phyloP scores from a whole-genome alignment of 2,797 vertebrate species.

The Propithecus perrieri region DNA sequence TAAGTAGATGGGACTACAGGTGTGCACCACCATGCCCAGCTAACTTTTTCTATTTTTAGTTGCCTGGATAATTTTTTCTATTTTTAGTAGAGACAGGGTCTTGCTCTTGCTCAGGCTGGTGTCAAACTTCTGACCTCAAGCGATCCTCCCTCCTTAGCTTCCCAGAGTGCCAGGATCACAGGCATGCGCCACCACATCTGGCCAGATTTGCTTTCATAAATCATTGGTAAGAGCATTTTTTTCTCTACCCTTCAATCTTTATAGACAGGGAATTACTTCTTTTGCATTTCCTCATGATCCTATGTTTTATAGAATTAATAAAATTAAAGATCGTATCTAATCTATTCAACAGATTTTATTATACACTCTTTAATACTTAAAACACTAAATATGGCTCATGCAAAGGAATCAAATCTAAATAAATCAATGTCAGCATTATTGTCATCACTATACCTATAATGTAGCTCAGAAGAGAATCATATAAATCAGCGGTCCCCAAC shows the following conservation, averaged over 20 bases:
- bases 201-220: neutral
- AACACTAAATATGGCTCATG: neutral
- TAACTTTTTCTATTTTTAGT: too few relatives aligned
- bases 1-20: too few relatives aligned
- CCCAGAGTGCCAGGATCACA: too few relatives aligned
- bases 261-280: neutral
- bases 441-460: neutral
- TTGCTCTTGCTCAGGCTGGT: too few relatives aligned
- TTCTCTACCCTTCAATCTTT: neutral
- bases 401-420: conserved; percentile 15
- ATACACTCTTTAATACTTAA: neutral
- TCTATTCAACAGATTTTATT: neutral
- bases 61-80: too few relatives aligned
- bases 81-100: too few relatives aligned
- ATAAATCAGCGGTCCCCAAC: neutral
- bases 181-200: too few relatives aligned
- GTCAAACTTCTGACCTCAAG: too few relatives aligned
- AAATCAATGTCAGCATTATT: neutral
- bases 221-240: neutral
- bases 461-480: neutral
- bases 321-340: neutral
- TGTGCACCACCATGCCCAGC: too few relatives aligned
- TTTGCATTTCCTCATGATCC: neutral
- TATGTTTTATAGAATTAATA: neutral
- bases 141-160: too few relatives aligned